Evolutionary conservation across 1,140 invertebrate genomes (phyloP), one percentile per base, ranked within the genome.

Genomic region (Hylaeus anthracinus): DNA sequence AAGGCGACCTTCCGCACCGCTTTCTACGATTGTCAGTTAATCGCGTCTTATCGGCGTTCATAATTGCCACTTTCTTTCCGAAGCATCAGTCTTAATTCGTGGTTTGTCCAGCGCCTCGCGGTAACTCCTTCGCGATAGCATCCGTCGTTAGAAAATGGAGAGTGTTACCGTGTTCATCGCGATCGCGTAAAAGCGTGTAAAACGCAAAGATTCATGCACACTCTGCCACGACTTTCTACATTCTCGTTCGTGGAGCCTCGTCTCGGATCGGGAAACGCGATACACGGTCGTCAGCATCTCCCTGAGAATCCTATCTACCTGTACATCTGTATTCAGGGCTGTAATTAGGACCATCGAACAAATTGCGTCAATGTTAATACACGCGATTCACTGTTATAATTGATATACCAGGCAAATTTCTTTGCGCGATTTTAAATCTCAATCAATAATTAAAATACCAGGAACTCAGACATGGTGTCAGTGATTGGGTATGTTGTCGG

Each of bases 151-250:
- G 74, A 72, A 55, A 81, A 58, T 3, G 10, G 51, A 58, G 79
- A 69, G 45, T 53, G 41, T 2, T 5, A 14, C 12, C 26, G n/a
- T 8, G 45, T 8, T 79, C 48, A 51, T 72, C 64, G 9, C 14
- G 76, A 61, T 10, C 41, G 43, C n/a, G 61, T 61, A 64, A 72
- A 75, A 72, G 41, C 10, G 69, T 51, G 71, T 56, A 61, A 64
- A 81, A 67, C 69, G 60, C 55, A 41, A 26, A 53, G 71, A 10
- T 65, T 55, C 65, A 58, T 10, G 15, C 43, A 37, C 26, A 37
- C 26, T 69, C 2, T 5, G 37, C 14, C 26, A 43, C n/a, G 45
- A 87, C 86, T 87, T 87, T 87, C 86, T 87, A 87, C 67, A 51
- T 76, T 61, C 63, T 74, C 60, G 60, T 82, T 82, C 76, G 72